These are phyloP conservation scores for Lepus oiostolus DNA, from an alignment of 2,797 vertebrate species.

Conservation along the genomic window DNA sequence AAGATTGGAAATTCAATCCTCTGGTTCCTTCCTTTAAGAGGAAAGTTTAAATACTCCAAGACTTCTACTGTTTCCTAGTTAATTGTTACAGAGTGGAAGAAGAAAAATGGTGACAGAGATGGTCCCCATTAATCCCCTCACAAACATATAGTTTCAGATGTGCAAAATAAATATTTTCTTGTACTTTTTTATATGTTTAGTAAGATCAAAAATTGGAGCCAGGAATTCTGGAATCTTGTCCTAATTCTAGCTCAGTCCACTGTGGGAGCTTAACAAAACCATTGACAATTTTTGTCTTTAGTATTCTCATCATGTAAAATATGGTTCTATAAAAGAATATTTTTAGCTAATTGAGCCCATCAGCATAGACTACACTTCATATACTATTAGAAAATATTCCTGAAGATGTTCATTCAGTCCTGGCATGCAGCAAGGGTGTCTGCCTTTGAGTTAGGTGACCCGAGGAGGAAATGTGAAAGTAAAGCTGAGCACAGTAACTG, in stretches of 20 bases:
- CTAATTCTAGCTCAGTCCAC: neutral
- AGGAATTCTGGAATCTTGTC: neutral
- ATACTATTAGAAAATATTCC: neutral
- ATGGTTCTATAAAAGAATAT: neutral
- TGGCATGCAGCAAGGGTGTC: neutral
- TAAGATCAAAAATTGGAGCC: neutral
- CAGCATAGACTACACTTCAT: neutral
- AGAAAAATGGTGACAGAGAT: neutral
- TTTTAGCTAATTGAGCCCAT: neutral
- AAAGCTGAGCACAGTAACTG: neutral
- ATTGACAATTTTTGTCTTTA: slow-evolving; percentile 2
- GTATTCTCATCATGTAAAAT: neutral
- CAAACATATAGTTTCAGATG: neutral
- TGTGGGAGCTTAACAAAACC: neutral
- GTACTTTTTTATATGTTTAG: neutral
- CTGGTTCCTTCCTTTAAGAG: slow-evolving; percentile 57
- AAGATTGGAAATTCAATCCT: slow-evolving; percentile 29
- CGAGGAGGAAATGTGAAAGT: neutral
- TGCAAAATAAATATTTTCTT: neutral
- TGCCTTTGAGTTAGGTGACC: neutral
- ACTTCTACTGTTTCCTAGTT: neutral
- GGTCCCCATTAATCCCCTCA: neutral
- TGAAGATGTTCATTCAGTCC: neutral
- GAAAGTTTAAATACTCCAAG: neutral
- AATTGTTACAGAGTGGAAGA: neutral